Conservation (phyloP, 2,888 invertebrate species). For the Drosophila recens region DNA sequence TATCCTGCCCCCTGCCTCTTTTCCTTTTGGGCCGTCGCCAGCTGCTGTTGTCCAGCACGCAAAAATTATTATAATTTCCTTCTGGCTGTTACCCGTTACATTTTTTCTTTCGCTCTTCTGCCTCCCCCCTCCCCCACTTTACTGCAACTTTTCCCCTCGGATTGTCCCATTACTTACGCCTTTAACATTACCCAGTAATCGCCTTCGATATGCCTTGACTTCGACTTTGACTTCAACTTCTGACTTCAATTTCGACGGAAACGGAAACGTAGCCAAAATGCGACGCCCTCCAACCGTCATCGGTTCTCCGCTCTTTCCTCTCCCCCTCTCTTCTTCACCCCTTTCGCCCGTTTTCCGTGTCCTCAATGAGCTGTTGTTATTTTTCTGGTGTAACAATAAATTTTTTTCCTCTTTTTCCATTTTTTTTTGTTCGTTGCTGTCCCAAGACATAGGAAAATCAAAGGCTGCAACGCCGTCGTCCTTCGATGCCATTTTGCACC, state of each 20-base stretch:
- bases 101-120: slow-evolving; percentile 32
- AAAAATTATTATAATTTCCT: slow-evolving; percentile 76
- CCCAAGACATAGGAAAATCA: slow-evolving; percentile 62
- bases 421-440: slow-evolving; percentile 9
- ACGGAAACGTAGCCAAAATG: slow-evolving; percentile 78
- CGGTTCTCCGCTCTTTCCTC: slow-evolving; percentile 16
- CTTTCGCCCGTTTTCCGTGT: background rate
- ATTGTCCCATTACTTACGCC: slow-evolving; percentile 42
- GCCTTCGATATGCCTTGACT: slow-evolving; percentile 64
- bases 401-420: slow-evolving; percentile 49
- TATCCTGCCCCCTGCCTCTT: slow-evolving; percentile 3
- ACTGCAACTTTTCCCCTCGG: background rate
- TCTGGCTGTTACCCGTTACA: slow-evolving; percentile 49
- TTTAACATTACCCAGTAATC: slow-evolving; percentile 63
- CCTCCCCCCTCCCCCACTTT: background rate
- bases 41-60: slow-evolving; percentile 65
- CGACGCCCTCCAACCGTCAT: slow-evolving; percentile 71
- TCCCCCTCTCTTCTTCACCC: no score
- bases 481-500: slow-evolving; percentile 31
- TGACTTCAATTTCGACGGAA: slow-evolving; percentile 65
- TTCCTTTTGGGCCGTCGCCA: slow-evolving; percentile 24
- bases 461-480: slow-evolving; percentile 72
- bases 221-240: slow-evolving; percentile 23
- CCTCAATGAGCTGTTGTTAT: slow-evolving; percentile 64
- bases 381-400: slow-evolving; percentile 77